Evolutionary conservation across 2,797 vertebrate species (phyloP).

Genomic region (Pipistrellus kuhlii): DNA sequence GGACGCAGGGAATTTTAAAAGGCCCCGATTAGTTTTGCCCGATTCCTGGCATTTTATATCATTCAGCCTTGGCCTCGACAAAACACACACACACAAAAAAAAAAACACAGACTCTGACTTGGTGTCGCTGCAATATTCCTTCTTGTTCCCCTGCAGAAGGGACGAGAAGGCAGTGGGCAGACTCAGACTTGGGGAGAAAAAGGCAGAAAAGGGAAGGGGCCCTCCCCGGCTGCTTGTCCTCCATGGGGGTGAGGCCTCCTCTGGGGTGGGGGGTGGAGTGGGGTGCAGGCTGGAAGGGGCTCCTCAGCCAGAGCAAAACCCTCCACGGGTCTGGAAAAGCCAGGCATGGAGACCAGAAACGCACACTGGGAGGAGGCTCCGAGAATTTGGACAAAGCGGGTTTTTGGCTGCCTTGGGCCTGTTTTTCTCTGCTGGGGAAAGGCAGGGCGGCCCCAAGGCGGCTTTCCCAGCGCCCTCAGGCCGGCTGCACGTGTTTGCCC

Average conservation of each 20-base stretch:
- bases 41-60: conserved; percentile 43
- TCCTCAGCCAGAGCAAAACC: conserved; percentile 33
- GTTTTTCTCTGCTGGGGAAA: conserved; percentile 45
- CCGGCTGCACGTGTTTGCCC: not conserved
- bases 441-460: not conserved
- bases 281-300: not conserved
- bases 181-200: not conserved
- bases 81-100: not conserved
- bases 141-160: conserved; percentile 27
- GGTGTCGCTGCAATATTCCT: not conserved
- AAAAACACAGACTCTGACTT: not conserved
- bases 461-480: conserved; percentile 8
- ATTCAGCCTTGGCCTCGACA: not conserved
- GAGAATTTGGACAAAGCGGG: conserved; percentile 83
- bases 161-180: not conserved
- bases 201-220: not conserved
- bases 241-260: conserved; percentile 54
- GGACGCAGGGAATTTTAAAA: conserved; percentile 36
- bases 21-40: not conserved
- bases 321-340: conserved; percentile 62
- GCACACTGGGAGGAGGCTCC: conserved; percentile 37
- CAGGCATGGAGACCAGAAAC: conserved; percentile 72
- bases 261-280: not conserved
- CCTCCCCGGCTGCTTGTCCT: not conserved
- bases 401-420: conserved; percentile 78